Conservation (phyloP, 2,797 vertebrate species). For the Tokudaia tokunoshimensis region DNA sequence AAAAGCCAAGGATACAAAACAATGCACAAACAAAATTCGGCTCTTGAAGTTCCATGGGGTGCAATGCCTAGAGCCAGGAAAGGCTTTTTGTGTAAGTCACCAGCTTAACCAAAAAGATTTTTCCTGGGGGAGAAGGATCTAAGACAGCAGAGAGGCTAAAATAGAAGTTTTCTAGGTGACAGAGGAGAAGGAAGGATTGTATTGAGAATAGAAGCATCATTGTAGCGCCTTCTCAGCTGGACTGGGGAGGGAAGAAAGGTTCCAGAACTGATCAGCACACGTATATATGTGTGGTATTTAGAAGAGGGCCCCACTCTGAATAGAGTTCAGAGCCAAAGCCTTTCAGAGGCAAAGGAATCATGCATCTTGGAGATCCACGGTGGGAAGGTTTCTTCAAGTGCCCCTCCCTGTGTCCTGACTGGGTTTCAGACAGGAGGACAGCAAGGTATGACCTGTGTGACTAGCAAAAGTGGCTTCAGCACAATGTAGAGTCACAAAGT, state of each 20-base stretch:
- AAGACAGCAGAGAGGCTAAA: not conserved
- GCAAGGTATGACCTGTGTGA: not conserved
- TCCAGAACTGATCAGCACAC: not conserved
- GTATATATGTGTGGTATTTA: not conserved
- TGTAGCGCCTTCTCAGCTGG: not conserved
- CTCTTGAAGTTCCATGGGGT: not conserved
- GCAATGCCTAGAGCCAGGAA: not conserved
- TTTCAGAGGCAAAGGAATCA: slow-evolving; percentile 21
- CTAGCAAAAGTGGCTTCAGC: not conserved
- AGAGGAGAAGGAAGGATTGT: not conserved
- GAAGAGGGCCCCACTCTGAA: not conserved
- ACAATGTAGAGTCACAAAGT: not conserved
- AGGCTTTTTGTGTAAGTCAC: slow-evolving; percentile 25
- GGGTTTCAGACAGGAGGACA: not conserved
- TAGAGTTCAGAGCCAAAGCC: not conserved
- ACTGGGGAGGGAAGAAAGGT: not conserved
- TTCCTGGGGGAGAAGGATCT: slow-evolving; percentile 21
- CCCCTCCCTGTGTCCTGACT: not conserved
- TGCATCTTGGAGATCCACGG: not conserved
- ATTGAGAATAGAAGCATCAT: not conserved
- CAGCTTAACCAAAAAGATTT: not conserved
- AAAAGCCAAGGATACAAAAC: slow-evolving; percentile 14
- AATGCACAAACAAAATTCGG: not conserved
- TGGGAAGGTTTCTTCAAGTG: not conserved
- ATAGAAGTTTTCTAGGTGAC: not conserved